Percentiles rank a stretch among this genome's conserved stretches.
Conservation (phyloP, 2,888 invertebrate species). For the Timema cristinae region DNA sequence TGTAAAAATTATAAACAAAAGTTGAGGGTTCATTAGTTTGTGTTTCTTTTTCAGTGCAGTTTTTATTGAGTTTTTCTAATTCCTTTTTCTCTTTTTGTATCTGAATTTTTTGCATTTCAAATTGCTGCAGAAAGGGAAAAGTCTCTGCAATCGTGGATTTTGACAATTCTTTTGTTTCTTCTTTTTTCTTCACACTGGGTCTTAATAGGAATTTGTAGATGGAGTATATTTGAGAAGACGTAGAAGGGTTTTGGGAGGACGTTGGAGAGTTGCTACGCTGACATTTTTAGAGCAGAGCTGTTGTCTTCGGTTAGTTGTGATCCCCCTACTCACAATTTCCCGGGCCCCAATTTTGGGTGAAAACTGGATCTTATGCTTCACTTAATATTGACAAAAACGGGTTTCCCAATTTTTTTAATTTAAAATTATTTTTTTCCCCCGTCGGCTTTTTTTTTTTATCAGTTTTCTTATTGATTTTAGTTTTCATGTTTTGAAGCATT, state of each 20-base stretch:
- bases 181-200: background rate
- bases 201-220: background rate
- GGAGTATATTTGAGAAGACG: background rate
- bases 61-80: background rate
- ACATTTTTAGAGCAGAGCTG: constrained; percentile 2
- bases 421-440: constrained; percentile 1
- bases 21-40: constrained; percentile 3
- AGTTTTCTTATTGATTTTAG: constrained; percentile 2
- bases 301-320: constrained; percentile 8
- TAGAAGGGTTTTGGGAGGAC: background rate
- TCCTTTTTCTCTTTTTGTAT: background rate
- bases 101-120: background rate
- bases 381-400: background rate
- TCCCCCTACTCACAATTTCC: background rate
- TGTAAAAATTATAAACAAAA: background rate
- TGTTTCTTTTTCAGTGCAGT: background rate
- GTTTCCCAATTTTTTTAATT: constrained; percentile 2
- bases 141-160: constrained; percentile 11
- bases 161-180: background rate
- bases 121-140: constrained; percentile 11
- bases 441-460: background rate
- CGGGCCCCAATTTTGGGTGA: background rate
- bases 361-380: background rate
- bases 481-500: constrained; percentile 12
- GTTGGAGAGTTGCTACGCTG: background rate